phyloP scores from a whole-genome alignment of 2,113 vertebrate species.

The Sarotherodon lohbergeri region DNA sequence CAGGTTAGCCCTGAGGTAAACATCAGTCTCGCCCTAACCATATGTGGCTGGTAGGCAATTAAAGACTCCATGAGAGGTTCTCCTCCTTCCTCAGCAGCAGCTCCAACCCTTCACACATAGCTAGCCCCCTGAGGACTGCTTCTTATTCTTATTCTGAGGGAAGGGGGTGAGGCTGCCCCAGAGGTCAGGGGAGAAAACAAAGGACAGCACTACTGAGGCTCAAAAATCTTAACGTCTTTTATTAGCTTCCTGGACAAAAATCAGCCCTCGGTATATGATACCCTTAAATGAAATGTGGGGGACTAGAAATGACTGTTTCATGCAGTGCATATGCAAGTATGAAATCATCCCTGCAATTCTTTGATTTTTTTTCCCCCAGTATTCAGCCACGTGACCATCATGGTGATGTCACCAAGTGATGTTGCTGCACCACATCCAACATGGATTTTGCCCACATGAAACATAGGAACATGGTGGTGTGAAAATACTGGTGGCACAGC shows the following conservation, averaged over 20 bases:
- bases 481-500: background rate
- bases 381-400: background rate
- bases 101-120: background rate
- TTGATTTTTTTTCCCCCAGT: background rate
- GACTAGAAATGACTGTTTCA: background rate
- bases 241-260: background rate
- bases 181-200: background rate
- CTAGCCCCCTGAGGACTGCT: background rate
- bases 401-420: background rate
- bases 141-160: background rate
- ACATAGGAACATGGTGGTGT: background rate
- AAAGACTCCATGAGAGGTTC: background rate
- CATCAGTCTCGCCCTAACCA: background rate
- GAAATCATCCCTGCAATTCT: background rate
- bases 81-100: background rate
- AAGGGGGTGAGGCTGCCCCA: slow-evolving; percentile 10
- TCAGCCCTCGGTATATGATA: background rate
- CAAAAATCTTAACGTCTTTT: background rate
- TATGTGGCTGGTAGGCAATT: background rate
- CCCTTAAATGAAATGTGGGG: background rate
- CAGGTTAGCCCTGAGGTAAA: background rate
- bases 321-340: background rate
- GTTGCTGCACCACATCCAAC: background rate
- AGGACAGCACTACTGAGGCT: background rate
- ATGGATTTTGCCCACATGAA: background rate